Conservation (phyloP, 2,888 invertebrate genomes). For the Pyrrhia umbra region DNA sequence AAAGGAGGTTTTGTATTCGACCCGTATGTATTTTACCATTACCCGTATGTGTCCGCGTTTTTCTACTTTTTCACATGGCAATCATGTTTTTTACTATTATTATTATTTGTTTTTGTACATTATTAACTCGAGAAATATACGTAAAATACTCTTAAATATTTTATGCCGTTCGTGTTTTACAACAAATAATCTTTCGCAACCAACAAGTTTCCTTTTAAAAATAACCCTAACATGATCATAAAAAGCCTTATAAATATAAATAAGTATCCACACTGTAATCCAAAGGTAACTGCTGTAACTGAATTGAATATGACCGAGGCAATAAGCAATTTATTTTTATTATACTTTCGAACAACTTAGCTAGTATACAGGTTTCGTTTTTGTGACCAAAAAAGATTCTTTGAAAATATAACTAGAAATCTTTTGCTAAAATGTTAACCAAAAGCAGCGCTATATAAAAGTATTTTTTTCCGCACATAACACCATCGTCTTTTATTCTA, state of each 20-base stretch:
- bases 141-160: neutral
- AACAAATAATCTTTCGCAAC: neutral
- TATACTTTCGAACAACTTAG: conserved; percentile 31
- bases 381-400: conserved; percentile 38
- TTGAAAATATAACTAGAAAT: conserved; percentile 16
- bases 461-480: too few relatives aligned
- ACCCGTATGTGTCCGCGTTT: too few relatives aligned
- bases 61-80: too few relatives aligned
- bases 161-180: neutral
- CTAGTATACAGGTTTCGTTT: conserved; percentile 27
- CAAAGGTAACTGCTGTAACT: conserved; percentile 37
- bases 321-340: conserved; percentile 61
- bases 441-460: too few relatives aligned
- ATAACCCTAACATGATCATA: conserved; percentile 12
- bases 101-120: too few relatives aligned
- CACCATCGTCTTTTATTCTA: too few relatives aligned
- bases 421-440: too few relatives aligned
- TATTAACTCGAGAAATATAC: neutral
- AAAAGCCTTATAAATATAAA: conserved; percentile 22
- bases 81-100: too few relatives aligned
- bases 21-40: too few relatives aligned
- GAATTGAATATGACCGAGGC: conserved; percentile 49
- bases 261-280: conserved; percentile 31
- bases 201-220: conserved; percentile 2
- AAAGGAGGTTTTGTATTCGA: too few relatives aligned